Percentiles rank a stretch among this genome's conserved stretches.
These are phyloP conservation scores for Argentina silus DNA, from an alignment of 2,797 vertebrate species.

Conservation along the genomic window DNA sequence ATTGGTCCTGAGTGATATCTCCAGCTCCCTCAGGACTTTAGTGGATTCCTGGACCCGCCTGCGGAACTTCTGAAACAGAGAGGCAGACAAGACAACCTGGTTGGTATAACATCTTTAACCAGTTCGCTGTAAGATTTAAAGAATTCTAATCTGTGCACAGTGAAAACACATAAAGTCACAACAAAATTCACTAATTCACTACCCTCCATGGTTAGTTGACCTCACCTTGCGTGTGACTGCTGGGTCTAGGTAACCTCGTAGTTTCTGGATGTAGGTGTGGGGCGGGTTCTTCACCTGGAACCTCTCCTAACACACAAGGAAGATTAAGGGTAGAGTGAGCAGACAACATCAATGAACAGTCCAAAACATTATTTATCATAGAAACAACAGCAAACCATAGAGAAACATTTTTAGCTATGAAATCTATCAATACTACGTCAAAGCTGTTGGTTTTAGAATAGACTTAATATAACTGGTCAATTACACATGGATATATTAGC, in stretches of 20 bases:
- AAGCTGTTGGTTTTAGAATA: neutral
- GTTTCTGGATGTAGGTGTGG: conserved; percentile 96
- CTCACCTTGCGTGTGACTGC: conserved; percentile 97
- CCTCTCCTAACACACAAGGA: conserved; percentile 82
- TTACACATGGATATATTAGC: too few species aligned
- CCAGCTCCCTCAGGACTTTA: conserved; percentile 93
- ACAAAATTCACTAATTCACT: too few species aligned
- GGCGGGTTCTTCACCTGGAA: conserved; percentile 99
- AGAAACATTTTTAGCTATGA: too few species aligned
- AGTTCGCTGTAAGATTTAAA: too few species aligned
- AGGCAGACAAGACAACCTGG: neutral
- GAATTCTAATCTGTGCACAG: too few species aligned
- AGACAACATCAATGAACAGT: conserved; percentile 10
- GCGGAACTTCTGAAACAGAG: conserved; percentile 89
- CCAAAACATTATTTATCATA: neutral
- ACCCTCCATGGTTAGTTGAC: too few species aligned
- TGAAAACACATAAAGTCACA: too few species aligned
- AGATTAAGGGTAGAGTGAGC: conserved; percentile 33
- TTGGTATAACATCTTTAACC: neutral
- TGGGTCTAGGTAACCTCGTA: conserved; percentile 95
- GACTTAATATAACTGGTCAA: neutral
- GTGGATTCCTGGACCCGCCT: conserved; percentile 95
- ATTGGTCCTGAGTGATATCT: conserved; percentile 96
- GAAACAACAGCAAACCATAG: neutral
- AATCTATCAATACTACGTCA: neutral